These are phyloP conservation scores for Sphenopsis melanotis DNA, from an alignment of 2,797 vertebrate genomes.

Conservation along the genomic window DNA sequence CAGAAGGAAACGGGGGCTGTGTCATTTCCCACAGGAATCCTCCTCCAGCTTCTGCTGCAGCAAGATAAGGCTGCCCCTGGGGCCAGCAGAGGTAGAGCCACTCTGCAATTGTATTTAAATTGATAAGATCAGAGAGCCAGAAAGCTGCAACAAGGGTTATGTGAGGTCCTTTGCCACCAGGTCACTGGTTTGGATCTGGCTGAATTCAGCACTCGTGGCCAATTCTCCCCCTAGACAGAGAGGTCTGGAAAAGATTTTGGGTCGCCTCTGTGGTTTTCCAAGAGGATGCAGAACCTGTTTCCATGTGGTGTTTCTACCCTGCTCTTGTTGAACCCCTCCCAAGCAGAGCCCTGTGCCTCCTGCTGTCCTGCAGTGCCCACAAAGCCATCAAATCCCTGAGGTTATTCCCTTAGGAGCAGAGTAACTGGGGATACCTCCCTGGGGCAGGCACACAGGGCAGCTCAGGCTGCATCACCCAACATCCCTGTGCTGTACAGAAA, in stretches of 20 bases:
- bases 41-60: slow-evolving; percentile 76
- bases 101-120: slow-evolving; percentile 49
- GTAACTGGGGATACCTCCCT: background rate
- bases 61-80: slow-evolving; percentile 84
- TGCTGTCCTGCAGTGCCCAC: background rate
- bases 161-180: slow-evolving; percentile 20
- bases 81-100: slow-evolving; percentile 69
- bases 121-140: slow-evolving; percentile 47
- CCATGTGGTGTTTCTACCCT: background rate
- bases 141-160: slow-evolving; percentile 9
- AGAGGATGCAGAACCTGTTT: background rate
- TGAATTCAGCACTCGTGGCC: background rate
- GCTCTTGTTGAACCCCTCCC: background rate
- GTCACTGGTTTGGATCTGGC: background rate
- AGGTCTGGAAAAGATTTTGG: background rate
- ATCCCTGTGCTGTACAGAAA: background rate
- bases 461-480: background rate
- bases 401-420: background rate
- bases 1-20: slow-evolving; percentile 83
- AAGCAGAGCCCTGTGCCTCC: background rate
- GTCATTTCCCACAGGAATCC: slow-evolving; percentile 83
- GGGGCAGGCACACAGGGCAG: too few species aligned
- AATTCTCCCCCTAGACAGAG: background rate
- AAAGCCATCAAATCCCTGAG: background rate
- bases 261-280: background rate